These are phyloP conservation scores for Chaetura pelagica DNA, from an alignment of 2,113 vertebrate genomes.

Conservation along the genomic window DNA sequence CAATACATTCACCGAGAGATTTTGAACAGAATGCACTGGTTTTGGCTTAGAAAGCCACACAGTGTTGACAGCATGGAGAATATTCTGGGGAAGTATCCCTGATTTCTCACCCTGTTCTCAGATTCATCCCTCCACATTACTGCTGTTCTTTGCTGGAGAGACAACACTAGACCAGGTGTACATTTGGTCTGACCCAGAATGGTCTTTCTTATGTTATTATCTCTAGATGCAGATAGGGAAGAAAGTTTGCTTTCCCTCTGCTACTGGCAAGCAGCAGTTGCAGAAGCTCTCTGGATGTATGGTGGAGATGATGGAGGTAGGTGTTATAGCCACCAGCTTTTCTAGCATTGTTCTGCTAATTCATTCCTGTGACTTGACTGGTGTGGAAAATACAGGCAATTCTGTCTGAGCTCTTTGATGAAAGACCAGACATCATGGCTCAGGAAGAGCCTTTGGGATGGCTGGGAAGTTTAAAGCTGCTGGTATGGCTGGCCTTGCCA, in stretches of 20 bases:
- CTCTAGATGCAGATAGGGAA: neutral
- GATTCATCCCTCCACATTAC: neutral
- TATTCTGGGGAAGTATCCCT: neutral
- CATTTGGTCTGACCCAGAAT: neutral
- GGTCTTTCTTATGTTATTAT: neutral
- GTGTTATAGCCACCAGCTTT: neutral
- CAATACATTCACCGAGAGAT: neutral
- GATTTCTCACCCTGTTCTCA: neutral
- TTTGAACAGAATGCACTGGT: neutral
- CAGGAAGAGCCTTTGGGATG: neutral
- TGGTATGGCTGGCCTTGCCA: neutral
- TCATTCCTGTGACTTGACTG: neutral
- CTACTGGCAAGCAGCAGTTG: neutral
- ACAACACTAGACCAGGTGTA: neutral
- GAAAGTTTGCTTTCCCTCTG: neutral
- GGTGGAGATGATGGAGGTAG: neutral
- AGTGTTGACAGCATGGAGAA: accelerated
- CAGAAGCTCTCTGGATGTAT: neutral
- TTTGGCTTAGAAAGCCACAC: neutral
- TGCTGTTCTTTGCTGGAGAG: neutral
- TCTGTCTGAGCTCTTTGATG: neutral
- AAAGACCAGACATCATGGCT: accelerated
- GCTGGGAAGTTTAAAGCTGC: neutral
- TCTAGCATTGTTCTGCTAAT: neutral
- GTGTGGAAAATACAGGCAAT: neutral